phyloP scores from a whole-genome alignment of 2,797 vertebrate genomes.

The Tinamus major region DNA sequence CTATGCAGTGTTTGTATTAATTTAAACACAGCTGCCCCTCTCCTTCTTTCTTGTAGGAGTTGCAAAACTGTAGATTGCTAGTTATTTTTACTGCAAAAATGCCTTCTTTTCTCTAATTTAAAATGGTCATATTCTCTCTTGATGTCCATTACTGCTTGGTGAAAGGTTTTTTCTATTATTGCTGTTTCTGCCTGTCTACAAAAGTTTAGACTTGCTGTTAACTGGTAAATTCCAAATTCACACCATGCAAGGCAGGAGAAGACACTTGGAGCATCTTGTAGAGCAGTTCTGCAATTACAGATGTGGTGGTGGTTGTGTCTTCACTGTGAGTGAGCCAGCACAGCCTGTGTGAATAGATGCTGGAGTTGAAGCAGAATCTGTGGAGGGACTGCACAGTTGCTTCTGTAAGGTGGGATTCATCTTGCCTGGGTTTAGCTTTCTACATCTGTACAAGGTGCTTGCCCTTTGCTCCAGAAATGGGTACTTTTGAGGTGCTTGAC shows the following conservation, averaged over 20 bases:
- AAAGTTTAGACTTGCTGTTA: not conserved
- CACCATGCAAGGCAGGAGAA: not conserved
- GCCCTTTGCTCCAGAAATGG: not conserved
- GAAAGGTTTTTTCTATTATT: not conserved
- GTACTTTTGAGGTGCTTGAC: not conserved
- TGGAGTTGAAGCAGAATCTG: rapidly evolving
- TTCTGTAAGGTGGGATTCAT: not conserved
- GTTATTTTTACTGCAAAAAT: not conserved
- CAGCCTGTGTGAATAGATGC: rapidly evolving
- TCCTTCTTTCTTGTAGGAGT: not conserved
- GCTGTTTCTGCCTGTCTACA: not conserved
- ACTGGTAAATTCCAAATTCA: not conserved
- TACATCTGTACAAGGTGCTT: not conserved
- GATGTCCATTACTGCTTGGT: not conserved
- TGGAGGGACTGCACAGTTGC: not conserved
- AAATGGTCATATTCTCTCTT: not conserved
- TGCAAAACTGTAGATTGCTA: not conserved
- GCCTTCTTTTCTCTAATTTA: not conserved
- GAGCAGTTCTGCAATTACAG: not conserved
- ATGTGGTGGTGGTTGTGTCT: not conserved
- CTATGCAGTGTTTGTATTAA: not conserved
- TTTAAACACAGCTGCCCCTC: not conserved
- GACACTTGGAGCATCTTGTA: not conserved
- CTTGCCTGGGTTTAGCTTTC: not conserved
- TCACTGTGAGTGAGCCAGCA: not conserved